Evolutionary conservation across 2,113 vertebrate species (phyloP).

Genomic region (Anhinga rufa): DNA sequence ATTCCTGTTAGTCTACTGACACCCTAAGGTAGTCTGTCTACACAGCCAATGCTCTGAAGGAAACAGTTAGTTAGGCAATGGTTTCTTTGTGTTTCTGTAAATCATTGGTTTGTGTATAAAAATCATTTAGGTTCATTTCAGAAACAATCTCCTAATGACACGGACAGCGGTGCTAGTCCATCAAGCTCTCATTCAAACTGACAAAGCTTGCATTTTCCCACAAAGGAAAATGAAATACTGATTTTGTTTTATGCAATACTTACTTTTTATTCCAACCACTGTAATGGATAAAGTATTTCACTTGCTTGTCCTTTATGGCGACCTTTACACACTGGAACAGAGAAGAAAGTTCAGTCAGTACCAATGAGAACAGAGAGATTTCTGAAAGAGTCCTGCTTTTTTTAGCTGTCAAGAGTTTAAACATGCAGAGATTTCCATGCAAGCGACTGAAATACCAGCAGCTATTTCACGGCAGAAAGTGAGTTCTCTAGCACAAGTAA

Average conservation of each 20-base stretch:
- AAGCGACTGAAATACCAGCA: background rate
- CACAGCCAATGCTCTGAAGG: background rate
- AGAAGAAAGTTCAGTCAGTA: slow-evolving; percentile 7
- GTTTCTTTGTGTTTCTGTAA: background rate
- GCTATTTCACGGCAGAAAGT: background rate
- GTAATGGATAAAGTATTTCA: slow-evolving; percentile 99
- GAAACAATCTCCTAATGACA: background rate
- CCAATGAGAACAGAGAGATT: background rate
- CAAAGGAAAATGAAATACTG: background rate
- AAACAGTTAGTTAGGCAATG: background rate
- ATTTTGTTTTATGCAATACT: slow-evolving; percentile 65
- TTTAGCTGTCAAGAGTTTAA: background rate
- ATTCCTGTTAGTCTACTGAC: background rate
- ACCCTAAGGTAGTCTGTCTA: background rate
- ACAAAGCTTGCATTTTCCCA: background rate
- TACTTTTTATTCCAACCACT: slow-evolving; percentile 99
- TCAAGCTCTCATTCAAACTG: background rate
- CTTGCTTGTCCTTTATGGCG: slow-evolving; percentile 99
- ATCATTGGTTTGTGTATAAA: background rate
- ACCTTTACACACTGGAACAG: slow-evolving; percentile 94
- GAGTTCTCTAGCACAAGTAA: background rate
- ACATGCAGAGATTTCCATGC: background rate
- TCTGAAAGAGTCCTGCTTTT: background rate
- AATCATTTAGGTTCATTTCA: fast-evolving
- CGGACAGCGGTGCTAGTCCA: background rate